Conservation (phyloP, 2,113 vertebrate species). For the Papio anubis region DNA sequence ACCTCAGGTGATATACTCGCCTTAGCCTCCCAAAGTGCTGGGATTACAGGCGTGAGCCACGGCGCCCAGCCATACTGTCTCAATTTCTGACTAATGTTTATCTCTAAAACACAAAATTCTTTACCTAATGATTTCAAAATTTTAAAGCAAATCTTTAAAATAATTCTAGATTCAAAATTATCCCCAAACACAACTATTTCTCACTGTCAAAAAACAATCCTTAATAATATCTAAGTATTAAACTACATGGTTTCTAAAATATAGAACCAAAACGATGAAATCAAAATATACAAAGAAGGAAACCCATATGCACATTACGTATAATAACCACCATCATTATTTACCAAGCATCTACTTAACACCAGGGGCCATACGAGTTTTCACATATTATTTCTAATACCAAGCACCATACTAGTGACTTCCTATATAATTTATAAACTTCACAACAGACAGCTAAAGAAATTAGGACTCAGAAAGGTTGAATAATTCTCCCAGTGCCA, state of each 20-base stretch:
- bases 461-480: constrained; percentile 38
- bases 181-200: not conserved
- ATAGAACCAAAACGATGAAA: not conserved
- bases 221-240: constrained; percentile 9
- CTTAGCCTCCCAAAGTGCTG: too few relatives aligned
- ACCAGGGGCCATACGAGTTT: not conserved
- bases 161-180: constrained; percentile 47
- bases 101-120: constrained; percentile 20
- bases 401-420: not conserved
- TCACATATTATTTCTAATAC: not conserved
- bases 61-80: not conserved
- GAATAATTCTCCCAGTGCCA: constrained; percentile 37
- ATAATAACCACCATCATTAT: not conserved
- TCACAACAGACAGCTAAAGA: constrained; percentile 46
- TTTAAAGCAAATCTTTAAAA: constrained; percentile 34
- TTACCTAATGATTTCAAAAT: constrained; percentile 25
- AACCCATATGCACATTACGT: not conserved
- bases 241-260: constrained; percentile 44
- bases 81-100: constrained; percentile 18
- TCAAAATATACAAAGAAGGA: not conserved
- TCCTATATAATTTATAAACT: not conserved
- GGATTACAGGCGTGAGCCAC: too few relatives aligned
- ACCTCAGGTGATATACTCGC: too few relatives aligned
- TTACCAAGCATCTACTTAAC: not conserved
- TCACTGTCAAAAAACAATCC: constrained; percentile 20